Evolutionary conservation across 2,113 vertebrate genomes (phyloP), one percentile per base, ranked within the genome.

Genomic region (Anas platyrhynchos): DNA sequence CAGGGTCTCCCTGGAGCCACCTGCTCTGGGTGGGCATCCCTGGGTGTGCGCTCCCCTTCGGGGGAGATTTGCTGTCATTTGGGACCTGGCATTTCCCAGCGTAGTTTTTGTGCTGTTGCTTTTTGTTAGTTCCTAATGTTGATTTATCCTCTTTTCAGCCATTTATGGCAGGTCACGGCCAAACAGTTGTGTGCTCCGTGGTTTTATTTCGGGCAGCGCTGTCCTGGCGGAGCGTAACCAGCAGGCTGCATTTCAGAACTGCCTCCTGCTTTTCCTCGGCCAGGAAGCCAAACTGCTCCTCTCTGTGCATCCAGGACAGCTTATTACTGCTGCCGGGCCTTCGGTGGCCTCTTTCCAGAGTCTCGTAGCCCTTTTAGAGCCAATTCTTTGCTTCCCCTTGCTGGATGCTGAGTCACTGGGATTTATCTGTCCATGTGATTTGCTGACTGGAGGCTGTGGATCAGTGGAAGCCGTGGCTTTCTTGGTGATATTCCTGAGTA

Each of bases 161-260:
- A 44, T 69, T 94, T 76, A 8, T 86, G 92, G 55, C 88, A 79
- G 86, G 80, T 87, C 54, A 7, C 65, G 93, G 96, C 84, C 94
- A 82, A 78, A 62, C 2, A 87, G 92, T n/a, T 36, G 17, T 4
- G 88, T 7, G 16, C 76, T 86, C 12, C 18, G 1, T 2, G 22
- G 69, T 41, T 90, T 95, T 87, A 86, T 95, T 94, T 97, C 86
- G 13, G 58, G 93, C 68, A n/a, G 79, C 11, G 71, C 44, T 73
- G 4, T 66, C 91, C 91, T 86, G 22, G 1, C 66, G 25, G 32
- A 88, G 92, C 73, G 0, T 65, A 76, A 29, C 56, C 25, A 89
- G 21, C 88, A 96, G 94, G 13, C 80, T 75, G 85, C 20, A 8
- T 89, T 90, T 90, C 93, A 48, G 36, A 91, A 13, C 15, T 38